Conservation (phyloP, 1,140 invertebrate genomes). For the Physella acuta region DNA sequence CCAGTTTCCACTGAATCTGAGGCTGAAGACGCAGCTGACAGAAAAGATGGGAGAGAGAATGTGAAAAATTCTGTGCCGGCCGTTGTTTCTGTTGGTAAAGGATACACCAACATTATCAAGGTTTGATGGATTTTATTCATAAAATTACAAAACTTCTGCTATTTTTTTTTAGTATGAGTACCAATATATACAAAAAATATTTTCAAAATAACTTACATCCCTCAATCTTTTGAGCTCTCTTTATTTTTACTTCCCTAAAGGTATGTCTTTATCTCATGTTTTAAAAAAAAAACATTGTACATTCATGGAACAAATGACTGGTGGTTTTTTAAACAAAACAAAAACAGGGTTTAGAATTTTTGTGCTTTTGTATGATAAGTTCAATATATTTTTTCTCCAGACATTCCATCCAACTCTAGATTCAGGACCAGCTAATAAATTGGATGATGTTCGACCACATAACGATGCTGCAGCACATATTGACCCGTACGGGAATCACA, state of each 20-base stretch:
- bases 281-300: too few relatives aligned
- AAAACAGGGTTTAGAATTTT: too few relatives aligned
- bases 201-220: too few relatives aligned
- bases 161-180: too few relatives aligned
- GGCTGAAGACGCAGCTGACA: conserved; percentile 1
- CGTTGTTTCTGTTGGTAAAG: conserved; percentile 14
- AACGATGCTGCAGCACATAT: background rate
- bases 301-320: too few relatives aligned
- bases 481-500: conserved; percentile 27
- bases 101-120: conserved; percentile 17
- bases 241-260: background rate
- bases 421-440: background rate
- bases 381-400: conserved; percentile 12
- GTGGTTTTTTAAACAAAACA: too few relatives aligned
- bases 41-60: background rate
- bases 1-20: background rate
- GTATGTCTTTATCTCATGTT: too few relatives aligned
- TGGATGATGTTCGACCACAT: background rate
- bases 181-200: too few relatives aligned
- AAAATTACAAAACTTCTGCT: too few relatives aligned
- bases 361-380: too few relatives aligned
- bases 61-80: background rate
- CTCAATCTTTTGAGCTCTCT: too few relatives aligned
- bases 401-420: conserved; percentile 22
- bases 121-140: conserved; percentile 3